phyloP scores from a whole-genome alignment of 1,140 invertebrate genomes.

The Argopecten irradians region DNA sequence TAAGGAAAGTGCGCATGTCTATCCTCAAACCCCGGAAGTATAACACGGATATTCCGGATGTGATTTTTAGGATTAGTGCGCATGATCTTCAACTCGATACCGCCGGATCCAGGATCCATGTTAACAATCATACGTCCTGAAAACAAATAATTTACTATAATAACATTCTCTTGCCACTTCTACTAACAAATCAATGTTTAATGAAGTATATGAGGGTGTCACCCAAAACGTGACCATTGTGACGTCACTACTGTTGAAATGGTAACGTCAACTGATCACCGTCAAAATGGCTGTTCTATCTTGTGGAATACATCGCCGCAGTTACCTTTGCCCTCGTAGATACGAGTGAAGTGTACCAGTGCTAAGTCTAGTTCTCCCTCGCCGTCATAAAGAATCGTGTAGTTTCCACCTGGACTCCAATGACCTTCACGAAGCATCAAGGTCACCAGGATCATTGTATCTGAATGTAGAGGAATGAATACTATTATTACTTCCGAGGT shows the following conservation, averaged over 20 bases:
- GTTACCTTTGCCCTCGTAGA: constrained; percentile 58
- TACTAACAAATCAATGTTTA: background rate
- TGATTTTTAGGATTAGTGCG: constrained; percentile 61
- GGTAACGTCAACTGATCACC: background rate
- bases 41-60: constrained; percentile 59
- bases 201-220: background rate
- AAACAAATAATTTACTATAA: no score
- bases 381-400: constrained; percentile 63
- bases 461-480: constrained; percentile 24
- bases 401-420: constrained; percentile 57
- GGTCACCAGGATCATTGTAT: constrained; percentile 52
- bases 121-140: constrained; percentile 54
- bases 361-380: constrained; percentile 60
- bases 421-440: constrained; percentile 48
- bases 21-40: constrained; percentile 63
- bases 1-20: constrained; percentile 62
- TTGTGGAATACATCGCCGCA: background rate
- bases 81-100: constrained; percentile 53
- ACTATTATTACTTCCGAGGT: background rate
- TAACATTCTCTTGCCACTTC: background rate
- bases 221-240: background rate
- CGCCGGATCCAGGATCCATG: constrained; percentile 49
- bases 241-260: background rate
- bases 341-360: constrained; percentile 43
- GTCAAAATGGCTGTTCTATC: no score